Evolutionary conservation across 2,113 vertebrate species (phyloP).

Genomic region (Oreochromis aureus): DNA sequence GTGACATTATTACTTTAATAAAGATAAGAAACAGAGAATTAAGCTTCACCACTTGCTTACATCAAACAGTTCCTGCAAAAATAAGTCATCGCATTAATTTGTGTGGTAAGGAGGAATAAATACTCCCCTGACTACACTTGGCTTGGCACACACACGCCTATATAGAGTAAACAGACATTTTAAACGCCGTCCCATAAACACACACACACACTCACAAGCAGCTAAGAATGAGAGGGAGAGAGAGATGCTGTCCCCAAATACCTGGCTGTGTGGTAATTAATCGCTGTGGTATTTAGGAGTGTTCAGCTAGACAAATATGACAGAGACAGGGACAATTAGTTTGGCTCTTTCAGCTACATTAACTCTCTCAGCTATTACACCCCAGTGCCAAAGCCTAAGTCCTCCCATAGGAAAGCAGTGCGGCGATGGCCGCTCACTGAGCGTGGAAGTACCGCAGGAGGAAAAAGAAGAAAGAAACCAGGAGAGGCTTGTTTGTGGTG

Average conservation of each 20-base stretch:
- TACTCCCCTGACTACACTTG: not conserved
- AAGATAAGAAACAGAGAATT: not conserved
- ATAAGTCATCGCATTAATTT: not conserved
- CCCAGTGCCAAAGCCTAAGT: conserved; percentile 81
- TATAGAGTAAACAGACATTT: not conserved
- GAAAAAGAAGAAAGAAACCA: conserved; percentile 76
- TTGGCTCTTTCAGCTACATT: conserved; percentile 98
- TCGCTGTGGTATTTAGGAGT: conserved; percentile 98
- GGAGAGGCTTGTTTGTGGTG: conserved; percentile 90
- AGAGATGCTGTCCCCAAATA: not conserved
- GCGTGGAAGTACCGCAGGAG: not conserved
- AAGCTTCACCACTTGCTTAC: not conserved
- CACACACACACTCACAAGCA: not conserved
- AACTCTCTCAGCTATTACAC: conserved; percentile 95
- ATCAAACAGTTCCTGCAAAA: not conserved
- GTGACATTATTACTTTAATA: not conserved
- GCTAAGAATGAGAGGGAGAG: not conserved
- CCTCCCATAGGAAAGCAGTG: conserved; percentile 88
- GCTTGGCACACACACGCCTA: not conserved
- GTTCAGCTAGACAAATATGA: conserved; percentile 99
- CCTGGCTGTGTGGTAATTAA: conserved; percentile 85
- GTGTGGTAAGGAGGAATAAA: not conserved
- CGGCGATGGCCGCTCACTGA: conserved; percentile 80
- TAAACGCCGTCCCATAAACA: not conserved
- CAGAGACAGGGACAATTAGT: conserved; percentile 98